Conservation (phyloP, 35 echinoderm and acorn worm genomes). For the Amphiura filiformis region DNA sequence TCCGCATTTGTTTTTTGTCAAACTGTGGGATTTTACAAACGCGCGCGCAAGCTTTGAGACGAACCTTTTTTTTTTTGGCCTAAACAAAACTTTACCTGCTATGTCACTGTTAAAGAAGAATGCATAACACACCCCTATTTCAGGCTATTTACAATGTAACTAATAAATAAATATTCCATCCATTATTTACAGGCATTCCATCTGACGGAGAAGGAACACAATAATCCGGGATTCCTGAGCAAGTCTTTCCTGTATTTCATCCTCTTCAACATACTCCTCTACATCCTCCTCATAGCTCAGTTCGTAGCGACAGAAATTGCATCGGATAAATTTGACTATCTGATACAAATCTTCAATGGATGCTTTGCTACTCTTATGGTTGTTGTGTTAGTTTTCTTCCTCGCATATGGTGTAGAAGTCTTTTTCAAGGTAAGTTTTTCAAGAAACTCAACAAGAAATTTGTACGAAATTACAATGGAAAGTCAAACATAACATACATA, state of each 20-base stretch:
- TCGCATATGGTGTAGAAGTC: conserved; percentile 94
- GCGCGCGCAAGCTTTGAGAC: no score
- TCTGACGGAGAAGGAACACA: conserved; percentile 60
- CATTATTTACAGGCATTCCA: conserved; percentile 94
- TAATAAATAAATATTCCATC: no score
- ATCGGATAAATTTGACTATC: conserved; percentile 26
- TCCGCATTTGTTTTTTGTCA: no score
- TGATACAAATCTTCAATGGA: conserved; percentile 63
- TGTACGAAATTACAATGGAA: no score
- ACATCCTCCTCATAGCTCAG: conserved; percentile 52
- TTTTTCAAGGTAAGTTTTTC: conserved; percentile 94
- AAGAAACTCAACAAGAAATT: no score
- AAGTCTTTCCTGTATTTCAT: conserved; percentile 59
- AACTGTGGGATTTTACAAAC: no score
- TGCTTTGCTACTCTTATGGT: conserved; percentile 75
- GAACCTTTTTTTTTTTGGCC: no score
- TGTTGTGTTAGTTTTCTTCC: conserved; percentile 80
- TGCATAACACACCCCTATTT: no score
- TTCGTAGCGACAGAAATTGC: conserved; percentile 55
- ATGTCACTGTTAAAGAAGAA: no score
- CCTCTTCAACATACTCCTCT: conserved; percentile 67
- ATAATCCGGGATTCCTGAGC: conserved; percentile 82
- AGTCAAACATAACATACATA: no score
- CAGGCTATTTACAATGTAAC: no score
- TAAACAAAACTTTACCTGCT: no score